Evolutionary conservation across 2,113 vertebrate species (phyloP), one percentile per base, ranked within the genome.

Genomic region (Pteronura brasiliensis): DNA sequence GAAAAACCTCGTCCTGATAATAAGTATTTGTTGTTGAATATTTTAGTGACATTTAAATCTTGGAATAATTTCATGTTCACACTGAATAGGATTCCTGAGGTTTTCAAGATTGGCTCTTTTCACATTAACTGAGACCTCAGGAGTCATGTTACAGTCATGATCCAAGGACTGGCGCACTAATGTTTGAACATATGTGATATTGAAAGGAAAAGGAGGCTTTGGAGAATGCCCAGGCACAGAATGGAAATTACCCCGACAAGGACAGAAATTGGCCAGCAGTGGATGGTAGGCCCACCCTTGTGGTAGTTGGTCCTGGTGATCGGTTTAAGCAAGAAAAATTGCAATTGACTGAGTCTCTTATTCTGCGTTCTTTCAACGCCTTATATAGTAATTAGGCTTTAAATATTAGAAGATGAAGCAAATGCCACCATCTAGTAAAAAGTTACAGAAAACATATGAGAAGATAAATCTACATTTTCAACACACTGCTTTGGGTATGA

Each of bases 381-480:
- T 96, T 94, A 34, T 72, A 61, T 10, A 47, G 27, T 63, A 79
- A 92, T 97, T 95, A 98, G 89, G 21, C 80, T 88, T 77, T 88
- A 97, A 98, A 98, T 93, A n/a, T 61, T 71, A 8, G 4, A 96
- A 92, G 69, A 95, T 79, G 77, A 95, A 31, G n/a, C 39, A 85
- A 79, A 63, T 6, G 12, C 65, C 80, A 7, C 44, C 67, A 83
- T 76, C 85, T 81, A 97, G 15, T 44, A 95, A 31, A 93, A 77
- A 69, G 23, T 96, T 97, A 96, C 93, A 98, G n/a, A 96, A 94
- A 98, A 96, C 36, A 81, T 57, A 47, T 1, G 90, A 96, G 61
- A 57, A 92, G 88, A 89, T 91, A 76, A 71, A 94, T 77, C 91
- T 97, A 63, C 76, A 57, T 96, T 98, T 98, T 97, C 88, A 98